Percentiles rank a stretch among this genome's conserved stretches.
Conservation (phyloP, 2,888 invertebrate species). For the Drosophila stalkeri region DNA sequence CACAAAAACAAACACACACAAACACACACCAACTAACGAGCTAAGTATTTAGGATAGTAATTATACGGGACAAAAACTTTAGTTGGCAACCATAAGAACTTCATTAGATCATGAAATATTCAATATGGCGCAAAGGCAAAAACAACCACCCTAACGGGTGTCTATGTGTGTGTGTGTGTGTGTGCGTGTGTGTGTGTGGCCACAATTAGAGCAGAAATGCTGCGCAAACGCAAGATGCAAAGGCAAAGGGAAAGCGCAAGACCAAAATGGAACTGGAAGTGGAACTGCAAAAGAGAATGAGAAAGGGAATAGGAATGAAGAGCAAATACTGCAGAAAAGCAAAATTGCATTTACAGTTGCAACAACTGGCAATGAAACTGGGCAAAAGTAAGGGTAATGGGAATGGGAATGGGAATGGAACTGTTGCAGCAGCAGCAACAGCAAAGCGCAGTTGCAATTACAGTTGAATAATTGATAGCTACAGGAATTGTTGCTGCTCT, state of each 20-base stretch:
- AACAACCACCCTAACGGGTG: conserved; percentile 51
- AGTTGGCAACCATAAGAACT: conserved; percentile 65
- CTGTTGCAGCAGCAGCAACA: conserved; percentile 26
- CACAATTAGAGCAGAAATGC: conserved; percentile 75
- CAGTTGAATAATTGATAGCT: conserved; percentile 67
- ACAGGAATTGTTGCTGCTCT: conserved; percentile 21
- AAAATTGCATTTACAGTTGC: conserved; percentile 56
- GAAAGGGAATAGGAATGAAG: background rate
- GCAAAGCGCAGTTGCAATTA: conserved; percentile 50
- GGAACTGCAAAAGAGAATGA: conserved; percentile 15
- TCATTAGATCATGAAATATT: conserved; percentile 81
- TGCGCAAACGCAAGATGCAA: conserved; percentile 69
- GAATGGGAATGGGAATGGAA: conserved; percentile 17
- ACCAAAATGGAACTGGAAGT: background rate
- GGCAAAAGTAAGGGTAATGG: background rate
- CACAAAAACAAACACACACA: too few relatives aligned
- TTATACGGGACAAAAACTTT: conserved; percentile 53
- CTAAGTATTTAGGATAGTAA: conserved; percentile 43
- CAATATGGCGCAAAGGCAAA: conserved; percentile 73
- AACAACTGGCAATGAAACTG: conserved; percentile 8
- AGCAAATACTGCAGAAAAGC: conserved; percentile 25
- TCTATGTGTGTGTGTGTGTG: conserved; percentile 5
- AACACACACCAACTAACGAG: conserved; percentile 40
- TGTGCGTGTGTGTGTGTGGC: conserved; percentile 42
- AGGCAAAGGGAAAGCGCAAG: conserved; percentile 16